phyloP scores from a whole-genome alignment of 2,888 invertebrate genomes.

The Stenurella melanura region DNA sequence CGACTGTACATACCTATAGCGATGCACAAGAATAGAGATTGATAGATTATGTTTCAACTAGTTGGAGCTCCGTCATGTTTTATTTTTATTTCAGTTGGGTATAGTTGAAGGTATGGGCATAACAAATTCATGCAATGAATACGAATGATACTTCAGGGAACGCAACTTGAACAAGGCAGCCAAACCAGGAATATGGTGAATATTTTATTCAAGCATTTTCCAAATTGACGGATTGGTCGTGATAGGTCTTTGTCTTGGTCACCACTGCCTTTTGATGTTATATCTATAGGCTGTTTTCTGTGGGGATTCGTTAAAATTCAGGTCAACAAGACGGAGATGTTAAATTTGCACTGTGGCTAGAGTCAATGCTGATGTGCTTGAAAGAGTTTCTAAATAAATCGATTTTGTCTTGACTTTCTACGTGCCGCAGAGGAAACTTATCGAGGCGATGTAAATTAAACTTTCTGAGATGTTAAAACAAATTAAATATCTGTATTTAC shows the following conservation, averaged over 20 bases:
- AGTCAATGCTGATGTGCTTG: not conserved
- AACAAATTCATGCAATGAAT: too few relatives aligned
- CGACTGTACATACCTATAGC: too few relatives aligned
- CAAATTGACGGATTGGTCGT: not conserved
- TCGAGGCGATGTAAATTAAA: not conserved
- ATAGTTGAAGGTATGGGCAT: too few relatives aligned
- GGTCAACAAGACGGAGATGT: not conserved
- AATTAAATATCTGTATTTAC: not conserved
- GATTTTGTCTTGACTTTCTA: not conserved
- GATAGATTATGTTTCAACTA: too few relatives aligned
- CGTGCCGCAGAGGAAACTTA: not conserved
- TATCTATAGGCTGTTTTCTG: not conserved
- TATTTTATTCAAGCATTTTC: not conserved
- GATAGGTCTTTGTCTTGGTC: not conserved
- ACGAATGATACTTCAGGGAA: not conserved
- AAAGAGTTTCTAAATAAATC: not conserved
- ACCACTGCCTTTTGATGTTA: not conserved
- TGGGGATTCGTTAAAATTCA: not conserved
- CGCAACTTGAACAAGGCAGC: not conserved
- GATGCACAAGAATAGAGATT: too few relatives aligned
- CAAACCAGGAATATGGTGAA: not conserved
- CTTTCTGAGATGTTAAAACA: not conserved
- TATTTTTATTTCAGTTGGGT: too few relatives aligned
- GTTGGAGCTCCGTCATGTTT: too few relatives aligned
- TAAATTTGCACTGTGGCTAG: not conserved